Evolutionary conservation across 2,888 invertebrate genomes (phyloP).

Genomic region (Rhorus exstirpatorius): DNA sequence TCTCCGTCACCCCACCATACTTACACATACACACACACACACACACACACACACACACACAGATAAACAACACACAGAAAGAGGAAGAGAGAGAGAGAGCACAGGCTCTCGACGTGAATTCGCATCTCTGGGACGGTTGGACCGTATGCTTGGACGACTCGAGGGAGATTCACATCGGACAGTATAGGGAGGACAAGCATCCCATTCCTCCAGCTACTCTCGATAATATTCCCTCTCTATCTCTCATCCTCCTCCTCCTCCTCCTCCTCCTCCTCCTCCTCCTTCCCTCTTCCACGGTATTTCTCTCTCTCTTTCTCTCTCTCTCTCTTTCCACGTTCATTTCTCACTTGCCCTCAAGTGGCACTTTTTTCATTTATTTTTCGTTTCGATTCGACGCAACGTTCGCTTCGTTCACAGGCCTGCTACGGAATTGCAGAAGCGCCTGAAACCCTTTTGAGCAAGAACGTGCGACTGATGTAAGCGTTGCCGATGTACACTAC

Average conservation of each 20-base stretch:
- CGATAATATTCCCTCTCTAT: conserved; percentile 71
- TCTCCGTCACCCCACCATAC: conserved; percentile 75
- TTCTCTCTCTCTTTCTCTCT: not conserved
- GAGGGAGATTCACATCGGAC: conserved; percentile 64
- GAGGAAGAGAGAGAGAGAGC: conserved; percentile 3
- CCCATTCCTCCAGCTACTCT: conserved; percentile 50
- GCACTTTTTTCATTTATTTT: conserved; percentile 20
- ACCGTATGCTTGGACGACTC: conserved; percentile 41
- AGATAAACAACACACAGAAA: not conserved
- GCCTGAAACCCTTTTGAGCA: conserved; percentile 33
- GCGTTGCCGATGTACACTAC: conserved; percentile 27
- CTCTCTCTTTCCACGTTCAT: too few relatives aligned
- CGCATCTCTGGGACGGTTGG: conserved; percentile 47
- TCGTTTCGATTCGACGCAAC: conserved; percentile 31
- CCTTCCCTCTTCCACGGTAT: conserved; percentile 26
- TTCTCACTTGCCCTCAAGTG: not conserved
- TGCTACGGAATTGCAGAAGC: conserved; percentile 46
- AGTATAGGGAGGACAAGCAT: conserved; percentile 36
- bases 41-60: conserved; percentile 19
- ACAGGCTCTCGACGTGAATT: conserved; percentile 29
- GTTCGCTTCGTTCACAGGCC: conserved; percentile 17
- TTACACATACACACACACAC: conserved; percentile 22
- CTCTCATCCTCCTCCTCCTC: conserved; percentile 64
- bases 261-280: conserved; percentile 71
- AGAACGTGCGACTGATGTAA: conserved; percentile 54